phyloP scores from a whole-genome alignment of 2,113 vertebrate species.

The Forbesichthys papilliferus region DNA sequence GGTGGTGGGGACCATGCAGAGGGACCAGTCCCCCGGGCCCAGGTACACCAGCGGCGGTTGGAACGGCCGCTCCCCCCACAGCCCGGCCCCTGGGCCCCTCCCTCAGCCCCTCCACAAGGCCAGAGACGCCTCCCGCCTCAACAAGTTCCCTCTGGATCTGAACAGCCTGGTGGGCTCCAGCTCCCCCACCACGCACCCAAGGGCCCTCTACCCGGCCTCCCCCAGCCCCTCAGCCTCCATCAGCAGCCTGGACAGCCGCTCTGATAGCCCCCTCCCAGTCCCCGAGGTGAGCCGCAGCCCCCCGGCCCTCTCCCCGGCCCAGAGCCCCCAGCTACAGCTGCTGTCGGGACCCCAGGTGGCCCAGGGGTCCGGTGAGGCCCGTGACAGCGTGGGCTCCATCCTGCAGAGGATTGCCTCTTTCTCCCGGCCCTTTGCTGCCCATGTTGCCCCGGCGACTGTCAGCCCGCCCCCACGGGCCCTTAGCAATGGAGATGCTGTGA shows the following conservation, averaged over 20 bases:
- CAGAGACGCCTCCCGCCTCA: slow-evolving; percentile 67
- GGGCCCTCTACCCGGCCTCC: slow-evolving; percentile 39
- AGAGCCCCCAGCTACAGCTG: slow-evolving; percentile 58
- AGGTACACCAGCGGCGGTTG: slow-evolving; percentile 51
- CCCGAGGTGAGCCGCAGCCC: slow-evolving; percentile 45
- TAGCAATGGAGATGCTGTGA: slow-evolving; percentile 30
- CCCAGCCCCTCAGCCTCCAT: slow-evolving; percentile 23
- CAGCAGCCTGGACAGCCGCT: slow-evolving; percentile 16
- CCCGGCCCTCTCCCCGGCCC: slow-evolving; percentile 44
- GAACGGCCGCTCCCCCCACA: slow-evolving; percentile 52
- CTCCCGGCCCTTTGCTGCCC: slow-evolving; percentile 46
- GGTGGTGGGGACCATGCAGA: slow-evolving; percentile 52
- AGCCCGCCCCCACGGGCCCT: slow-evolving; percentile 7
- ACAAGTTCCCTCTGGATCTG: slow-evolving; percentile 70
- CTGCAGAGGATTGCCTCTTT: slow-evolving; percentile 74
- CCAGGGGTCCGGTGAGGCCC: slow-evolving; percentile 48
- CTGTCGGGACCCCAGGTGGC: slow-evolving; percentile 65
- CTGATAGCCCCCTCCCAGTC: slow-evolving; percentile 33
- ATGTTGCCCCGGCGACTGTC: slow-evolving; percentile 7
- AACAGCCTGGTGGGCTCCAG: slow-evolving; percentile 64
- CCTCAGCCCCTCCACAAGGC: slow-evolving; percentile 32
- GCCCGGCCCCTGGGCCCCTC: slow-evolving; percentile 37
- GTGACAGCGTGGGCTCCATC: slow-evolving; percentile 62
- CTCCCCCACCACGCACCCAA: slow-evolving; percentile 22
- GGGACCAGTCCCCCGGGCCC: slow-evolving; percentile 49